Evolutionary conservation across 2,797 vertebrate species (phyloP), one percentile per base, ranked within the genome.

Genomic region (Anolis apletophallus): DNA sequence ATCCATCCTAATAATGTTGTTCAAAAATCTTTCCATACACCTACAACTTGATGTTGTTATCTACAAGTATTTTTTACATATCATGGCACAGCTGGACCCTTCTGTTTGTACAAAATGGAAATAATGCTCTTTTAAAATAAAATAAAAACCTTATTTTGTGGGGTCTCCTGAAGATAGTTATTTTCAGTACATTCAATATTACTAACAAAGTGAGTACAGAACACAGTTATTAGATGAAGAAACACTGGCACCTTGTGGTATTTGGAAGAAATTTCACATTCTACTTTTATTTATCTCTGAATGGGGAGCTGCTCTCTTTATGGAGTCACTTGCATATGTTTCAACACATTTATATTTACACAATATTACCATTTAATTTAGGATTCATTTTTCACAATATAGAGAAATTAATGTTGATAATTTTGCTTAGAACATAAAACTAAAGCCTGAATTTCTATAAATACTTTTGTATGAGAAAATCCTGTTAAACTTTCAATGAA

Each of bases 171-270:
- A 32, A 40, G 6, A 12, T 5, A n/a, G 10, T 40, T 40, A 23
- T n/a, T 32, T 52, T 52, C 57, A 17, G 3, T 26, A 5, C 19
- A 21, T 46, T 2, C 21, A 36, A 12, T 34, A 4, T 11, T 9
- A 8, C 1, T 59, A 34, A 9, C 4, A 7, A 10, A 9, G 5
- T 34, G 50, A 82, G 54, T 0, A 8, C 3, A 1, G 9, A 46
- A 0, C 2, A 67, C 23, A 75, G 1, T 16, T 0, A 36, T 89
- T 75, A 9, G 40, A 0, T 72, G 85, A 88, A 32, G 57, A 69
- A 54, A 85, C 1, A 89, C 73, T 90, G 93, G 84, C 91, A 91
- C 76, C 93, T 1, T 84, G 90, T 93, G 94, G 90, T 73, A 32
- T 23, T 17, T 57, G 68, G 8, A 1, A 75, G 32, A 54, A 64